Evolutionary conservation across 2,113 vertebrate genomes (phyloP).

Genomic region (Piaya cayana): DNA sequence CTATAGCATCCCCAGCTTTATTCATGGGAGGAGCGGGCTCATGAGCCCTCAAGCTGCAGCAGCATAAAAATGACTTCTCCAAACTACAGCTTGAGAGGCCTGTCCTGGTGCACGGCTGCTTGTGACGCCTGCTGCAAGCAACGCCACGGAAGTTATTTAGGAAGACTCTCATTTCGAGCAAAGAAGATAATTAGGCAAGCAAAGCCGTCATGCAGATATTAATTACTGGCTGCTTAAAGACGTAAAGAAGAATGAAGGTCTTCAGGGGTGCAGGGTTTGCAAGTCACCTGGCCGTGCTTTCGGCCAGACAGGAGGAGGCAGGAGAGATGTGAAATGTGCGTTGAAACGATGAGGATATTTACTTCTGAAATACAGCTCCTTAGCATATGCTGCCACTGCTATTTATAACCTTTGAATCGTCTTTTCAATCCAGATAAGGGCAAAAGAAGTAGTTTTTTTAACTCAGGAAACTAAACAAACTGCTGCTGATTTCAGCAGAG

Average conservation of each 20-base stretch:
- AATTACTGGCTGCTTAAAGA: conserved; percentile 47
- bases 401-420: conserved; percentile 61
- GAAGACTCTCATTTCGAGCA: conserved; percentile 40
- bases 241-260: neutral
- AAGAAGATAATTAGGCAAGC: conserved; percentile 53
- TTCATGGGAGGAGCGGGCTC: neutral
- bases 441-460: neutral
- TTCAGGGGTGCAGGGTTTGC: neutral
- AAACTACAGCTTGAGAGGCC: conserved; percentile 31
- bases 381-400: conserved; percentile 47
- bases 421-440: conserved; percentile 47
- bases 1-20: neutral
- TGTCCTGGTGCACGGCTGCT: neutral
- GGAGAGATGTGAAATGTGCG: neutral
- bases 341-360: neutral
- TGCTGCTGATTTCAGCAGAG: neutral
- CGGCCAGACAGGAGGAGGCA: neutral
- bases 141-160: conserved; percentile 27
- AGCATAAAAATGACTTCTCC: neutral
- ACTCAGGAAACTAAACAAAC: neutral
- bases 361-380: neutral
- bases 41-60: neutral
- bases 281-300: conserved; percentile 2
- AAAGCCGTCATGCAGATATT: conserved; percentile 14
- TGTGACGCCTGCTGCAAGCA: neutral